These are phyloP conservation scores for Glomeris marginata DNA, from an alignment of 2,888 invertebrate species.

Conservation along the genomic window DNA sequence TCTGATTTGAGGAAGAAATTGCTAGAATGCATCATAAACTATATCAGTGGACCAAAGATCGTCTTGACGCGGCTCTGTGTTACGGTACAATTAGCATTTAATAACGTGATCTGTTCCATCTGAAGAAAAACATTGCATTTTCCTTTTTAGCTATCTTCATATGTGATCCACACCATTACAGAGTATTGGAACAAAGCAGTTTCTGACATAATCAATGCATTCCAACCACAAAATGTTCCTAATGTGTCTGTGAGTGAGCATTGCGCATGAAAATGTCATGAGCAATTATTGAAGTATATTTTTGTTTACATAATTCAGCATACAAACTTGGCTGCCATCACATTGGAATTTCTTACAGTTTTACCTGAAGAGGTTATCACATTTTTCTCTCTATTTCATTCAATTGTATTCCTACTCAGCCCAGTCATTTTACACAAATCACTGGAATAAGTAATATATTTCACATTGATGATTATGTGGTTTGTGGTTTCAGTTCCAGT, in stretches of 20 bases:
- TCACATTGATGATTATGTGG: too few relatives aligned
- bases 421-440: too few relatives aligned
- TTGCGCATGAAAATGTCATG: background rate
- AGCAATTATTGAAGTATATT: background rate
- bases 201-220: conserved; percentile 52
- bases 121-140: background rate
- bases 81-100: conserved; percentile 46
- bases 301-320: conserved; percentile 26
- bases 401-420: conserved; percentile 10
- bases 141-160: conserved; percentile 58
- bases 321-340: conserved; percentile 45
- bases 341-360: conserved; percentile 68
- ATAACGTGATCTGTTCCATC: conserved; percentile 5
- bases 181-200: conserved; percentile 49
- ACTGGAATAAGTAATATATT: too few relatives aligned
- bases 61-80: conserved; percentile 75
- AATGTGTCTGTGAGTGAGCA: conserved; percentile 36
- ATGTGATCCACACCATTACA: conserved; percentile 52
- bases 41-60: conserved; percentile 66
- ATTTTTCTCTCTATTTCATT: conserved; percentile 17
- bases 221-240: conserved; percentile 39
- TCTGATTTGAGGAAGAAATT: conserved; percentile 59
- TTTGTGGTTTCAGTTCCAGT: conserved; percentile 22
- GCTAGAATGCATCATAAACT: conserved; percentile 56
- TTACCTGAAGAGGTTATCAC: conserved; percentile 69